Conservation (phyloP, 2,113 vertebrate genomes). For the Piprites chloris region DNA sequence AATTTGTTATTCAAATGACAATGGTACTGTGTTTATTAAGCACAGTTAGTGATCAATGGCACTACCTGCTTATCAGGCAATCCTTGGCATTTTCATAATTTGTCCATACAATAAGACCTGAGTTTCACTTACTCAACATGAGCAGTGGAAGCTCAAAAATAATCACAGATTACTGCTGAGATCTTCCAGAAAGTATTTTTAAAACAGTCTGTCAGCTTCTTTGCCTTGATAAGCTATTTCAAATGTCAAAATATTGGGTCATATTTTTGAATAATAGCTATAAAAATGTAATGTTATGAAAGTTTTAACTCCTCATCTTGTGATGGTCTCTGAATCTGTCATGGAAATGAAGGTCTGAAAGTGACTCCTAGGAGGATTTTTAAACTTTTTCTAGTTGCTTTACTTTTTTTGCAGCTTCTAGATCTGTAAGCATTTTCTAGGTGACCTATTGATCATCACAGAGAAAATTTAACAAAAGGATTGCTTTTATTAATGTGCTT, state of each 20-base stretch:
- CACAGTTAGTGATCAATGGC: not conserved
- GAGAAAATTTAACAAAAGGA: not conserved
- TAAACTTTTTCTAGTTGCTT: not conserved
- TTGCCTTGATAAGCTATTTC: not conserved
- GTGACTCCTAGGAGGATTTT: not conserved
- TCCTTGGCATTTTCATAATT: slow-evolving; percentile 28
- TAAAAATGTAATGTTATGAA: not conserved
- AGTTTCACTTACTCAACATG: not conserved
- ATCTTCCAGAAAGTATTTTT: not conserved
- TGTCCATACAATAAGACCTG: not conserved
- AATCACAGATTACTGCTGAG: not conserved
- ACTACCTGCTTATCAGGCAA: not conserved
- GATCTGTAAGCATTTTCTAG: not conserved
- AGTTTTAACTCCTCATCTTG: not conserved
- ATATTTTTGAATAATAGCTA: not conserved
- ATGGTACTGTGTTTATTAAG: not conserved
- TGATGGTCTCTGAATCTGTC: not conserved
- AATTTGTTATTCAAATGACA: slow-evolving; percentile 19
- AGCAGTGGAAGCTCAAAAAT: not conserved
- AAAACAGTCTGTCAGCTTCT: not conserved
- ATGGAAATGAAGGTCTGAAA: not conserved
- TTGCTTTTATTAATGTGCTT: not conserved
- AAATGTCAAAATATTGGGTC: slow-evolving; percentile 7
- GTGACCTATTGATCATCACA: not conserved
- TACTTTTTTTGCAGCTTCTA: not conserved